Evolutionary conservation across 2,113 vertebrate genomes (phyloP), one percentile per base, ranked within the genome.

Genomic region (Cryptotis parvus): DNA sequence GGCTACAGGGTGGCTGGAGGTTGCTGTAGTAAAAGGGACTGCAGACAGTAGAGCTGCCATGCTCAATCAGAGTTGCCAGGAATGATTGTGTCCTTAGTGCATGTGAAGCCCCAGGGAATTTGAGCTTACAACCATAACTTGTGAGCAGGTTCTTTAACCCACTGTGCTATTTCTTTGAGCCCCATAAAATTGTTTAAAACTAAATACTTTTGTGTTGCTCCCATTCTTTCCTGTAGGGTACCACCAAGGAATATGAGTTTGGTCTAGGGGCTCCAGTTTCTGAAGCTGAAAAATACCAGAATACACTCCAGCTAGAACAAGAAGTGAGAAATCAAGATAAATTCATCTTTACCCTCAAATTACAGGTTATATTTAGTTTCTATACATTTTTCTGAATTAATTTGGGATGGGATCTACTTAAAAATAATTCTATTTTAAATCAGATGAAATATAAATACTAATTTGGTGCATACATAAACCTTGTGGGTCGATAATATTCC

Each of bases 191-290:
- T 85, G 26, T 87, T 94, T 93, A 79, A 84, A 87, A 90, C 24
- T 58, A 20, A 91, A 68, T 65, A 52, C 10, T 18, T 86, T n/a
- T 66, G 4, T 68, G 11, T 90, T 92, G 26, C 90, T 93, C 91
- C n/a, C n/a, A 35, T 94, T 94, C 37, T 92, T 86, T 65, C 58
- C 22, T 49, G 78, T 75, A 96, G 96, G 95, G 96, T 93, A 96
- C 95, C 96, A 96, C 94, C 96, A 95, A 95, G 93, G 97, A 97
- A 97, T 90, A 97, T 90, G 91, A 92, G 76, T 94, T 96, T 96
- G 93, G 93, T 93, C 77, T 97, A 95, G 95, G 97, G 95, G 95
- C 93, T 96, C 91, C 87, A 96, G 87, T 85, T 94, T 96, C 90
- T 95, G 91, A 97, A 96, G 91, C 91, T 95, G 96, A 96, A 90